Conservation (phyloP, 1,140 invertebrate genomes). For the Drosophila kanapiae region DNA sequence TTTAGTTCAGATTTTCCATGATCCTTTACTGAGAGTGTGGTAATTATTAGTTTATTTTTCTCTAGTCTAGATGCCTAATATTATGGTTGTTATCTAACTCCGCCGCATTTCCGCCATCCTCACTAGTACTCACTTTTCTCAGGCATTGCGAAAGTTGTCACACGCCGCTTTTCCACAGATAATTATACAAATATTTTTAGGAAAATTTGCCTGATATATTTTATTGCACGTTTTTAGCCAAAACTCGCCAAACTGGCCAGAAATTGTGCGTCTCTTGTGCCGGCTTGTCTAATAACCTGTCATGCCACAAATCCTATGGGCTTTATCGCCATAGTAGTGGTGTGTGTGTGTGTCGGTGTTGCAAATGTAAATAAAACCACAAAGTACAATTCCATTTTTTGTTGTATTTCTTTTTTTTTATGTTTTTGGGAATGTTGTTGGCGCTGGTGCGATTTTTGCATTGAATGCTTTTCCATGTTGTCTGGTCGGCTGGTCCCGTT, state of each 20-base stretch:
- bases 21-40: neutral
- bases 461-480: constrained; percentile 79
- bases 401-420: constrained; percentile 18
- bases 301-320: constrained; percentile 76
- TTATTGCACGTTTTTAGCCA: constrained; percentile 35
- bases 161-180: constrained; percentile 45
- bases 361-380: constrained; percentile 81
- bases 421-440: constrained; percentile 72
- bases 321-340: constrained; percentile 20
- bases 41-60: neutral
- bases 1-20: neutral
- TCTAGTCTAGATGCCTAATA: neutral
- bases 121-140: constrained; percentile 13
- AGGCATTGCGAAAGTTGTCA: constrained; percentile 65
- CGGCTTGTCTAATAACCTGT: constrained; percentile 78
- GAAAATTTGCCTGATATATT: constrained; percentile 48
- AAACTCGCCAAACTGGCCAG: constrained; percentile 67
- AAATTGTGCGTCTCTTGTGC: constrained; percentile 77
- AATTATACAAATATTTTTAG: constrained; percentile 50
- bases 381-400: constrained; percentile 69
- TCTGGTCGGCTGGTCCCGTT: constrained; percentile 50
- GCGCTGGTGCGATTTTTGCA: constrained; percentile 68
- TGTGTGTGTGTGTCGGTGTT: constrained; percentile 31
- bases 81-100: neutral
- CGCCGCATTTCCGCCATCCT: constrained; percentile 20